Evolutionary conservation across 2,113 vertebrate genomes (phyloP), one percentile per base, ranked within the genome.

Genomic region (Podarcis cretensis): DNA sequence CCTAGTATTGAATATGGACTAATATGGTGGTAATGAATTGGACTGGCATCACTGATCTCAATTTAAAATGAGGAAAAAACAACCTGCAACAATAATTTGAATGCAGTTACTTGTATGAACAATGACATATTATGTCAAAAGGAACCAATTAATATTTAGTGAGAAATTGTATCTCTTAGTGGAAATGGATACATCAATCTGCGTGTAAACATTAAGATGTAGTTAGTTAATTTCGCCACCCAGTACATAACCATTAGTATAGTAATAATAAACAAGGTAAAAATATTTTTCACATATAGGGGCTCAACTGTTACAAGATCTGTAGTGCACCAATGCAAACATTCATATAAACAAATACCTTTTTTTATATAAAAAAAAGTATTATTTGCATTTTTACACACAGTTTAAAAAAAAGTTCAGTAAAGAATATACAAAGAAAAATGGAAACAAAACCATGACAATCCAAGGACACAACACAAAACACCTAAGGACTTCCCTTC

Each of bases 41-140:
- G 59, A 80, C 76, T 83, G 89, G 89, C n/a, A 74, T 71, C 68
- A 14, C 12, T 84, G 75, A 87, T 73, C 75, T 86, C 88, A 32
- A 59, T 87, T 94, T 88, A 80, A 92, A 92, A 93, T 93, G 87
- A 77, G 20, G 88, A 68, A 35, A 81, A 32, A 84, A 74, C 9
- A 74, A 88, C 79, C 73, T 79, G 90, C 92, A 91, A 91, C 89
- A 94, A 89, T 83, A 89, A 92, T 95, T 93, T 90, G 73, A 81
- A 74, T 92, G 87, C 89, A 95, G 88, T 92, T 95, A 94, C 63
- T 86, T 91, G 82, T 90, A 92, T 88, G 69, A 90, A 81, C 77
- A 88, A 66, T 86, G 81, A 32, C 92, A 93, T 94, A 94, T 95
- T 89, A 90, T 93, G 84, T 91, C 92, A 89, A n/a, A 84, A 48